Evolutionary conservation across 1,140 invertebrate genomes (phyloP).

Genomic region (Lerema accius): DNA sequence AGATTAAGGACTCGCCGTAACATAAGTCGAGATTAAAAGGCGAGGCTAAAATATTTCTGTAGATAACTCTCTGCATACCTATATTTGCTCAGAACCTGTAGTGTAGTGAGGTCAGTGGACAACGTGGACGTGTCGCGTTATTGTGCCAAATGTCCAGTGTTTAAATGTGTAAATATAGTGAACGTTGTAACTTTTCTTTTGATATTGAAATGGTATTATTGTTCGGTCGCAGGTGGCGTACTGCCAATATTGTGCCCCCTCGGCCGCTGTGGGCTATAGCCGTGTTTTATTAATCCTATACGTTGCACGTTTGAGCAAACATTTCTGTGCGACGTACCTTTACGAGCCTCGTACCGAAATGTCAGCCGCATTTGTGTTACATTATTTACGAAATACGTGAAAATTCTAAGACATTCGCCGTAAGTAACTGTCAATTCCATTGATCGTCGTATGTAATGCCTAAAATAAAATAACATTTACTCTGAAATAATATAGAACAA

Average conservation of each 20-base stretch:
- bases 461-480: constrained; percentile 27
- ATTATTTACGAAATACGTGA: constrained; percentile 28
- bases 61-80: constrained; percentile 78
- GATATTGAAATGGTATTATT: constrained; percentile 39
- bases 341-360: constrained; percentile 1
- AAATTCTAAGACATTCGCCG: constrained; percentile 22
- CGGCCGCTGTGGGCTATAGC: constrained; percentile 30
- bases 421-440: constrained; percentile 27
- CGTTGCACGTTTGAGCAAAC: constrained; percentile 31
- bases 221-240: constrained; percentile 49
- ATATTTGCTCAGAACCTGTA: constrained; percentile 79
- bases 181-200: constrained; percentile 42
- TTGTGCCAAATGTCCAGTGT: constrained; percentile 75
- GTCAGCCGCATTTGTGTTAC: constrained; percentile 9
- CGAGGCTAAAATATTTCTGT: constrained; percentile 68
- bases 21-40: constrained; percentile 57
- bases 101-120: constrained; percentile 48
- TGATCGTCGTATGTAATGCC: constrained; percentile 16
- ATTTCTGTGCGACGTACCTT: constrained; percentile 7
- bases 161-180: constrained; percentile 62
- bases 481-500: constrained; percentile 10
- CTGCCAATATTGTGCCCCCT: constrained; percentile 55
- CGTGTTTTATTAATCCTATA: constrained; percentile 24
- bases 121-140: constrained; percentile 64
- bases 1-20: constrained; percentile 73